Base-by-base conservation (phyloP, 1,140 invertebrate species). In the Ceratoteleas bidentatus region DNA sequence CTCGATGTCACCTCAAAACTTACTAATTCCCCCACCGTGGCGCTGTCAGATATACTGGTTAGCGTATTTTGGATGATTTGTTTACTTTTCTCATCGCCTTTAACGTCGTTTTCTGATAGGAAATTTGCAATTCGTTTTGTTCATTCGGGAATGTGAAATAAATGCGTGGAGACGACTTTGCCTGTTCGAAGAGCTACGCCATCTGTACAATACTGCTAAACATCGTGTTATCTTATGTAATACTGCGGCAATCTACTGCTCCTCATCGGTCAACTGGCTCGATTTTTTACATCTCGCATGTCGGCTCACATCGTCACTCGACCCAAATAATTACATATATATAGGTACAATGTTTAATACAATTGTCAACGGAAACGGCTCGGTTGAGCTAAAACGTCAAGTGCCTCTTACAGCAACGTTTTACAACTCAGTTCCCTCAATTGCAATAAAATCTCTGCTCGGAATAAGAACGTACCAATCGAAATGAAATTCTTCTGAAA, bases 181-280 rank as follows among this genome's bases (percentile, higher is more conserved):
- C 75, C 66, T 72, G 66, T 43, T 50, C 45, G 16, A 33, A 57
- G 14, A 65, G 40, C 75, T 79, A 66, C 61, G 52, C 50, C 65
- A 43, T 68, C 60, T 77, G 74, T 70, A 69, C 74, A 70, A 70
- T 77, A 77, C 52, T 57, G 58, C 65, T 70, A 54, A 60, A 57
- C 8, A 45, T 62, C 58, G 57, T 24, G 50, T 76, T 69, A 64
- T 52, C 52, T 77, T 77, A 77, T 49, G 62, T 69, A 77, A 77
- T 77, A 77, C 74, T 76, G 73, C 54, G 32, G 16, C 61, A 50
- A 68, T 14, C 64, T 68, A 76, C 49, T 76, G 36, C 38, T 68
- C 24, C 52, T 68, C 61, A 64, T 33, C 45, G 8, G 34, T 5
- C 24, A 70, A 70, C 49, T 72, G 53, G 36, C 49, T 11, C 54